Evolutionary conservation across 2,888 invertebrate genomes (phyloP).

Genomic region (Zele albiditarsus): DNA sequence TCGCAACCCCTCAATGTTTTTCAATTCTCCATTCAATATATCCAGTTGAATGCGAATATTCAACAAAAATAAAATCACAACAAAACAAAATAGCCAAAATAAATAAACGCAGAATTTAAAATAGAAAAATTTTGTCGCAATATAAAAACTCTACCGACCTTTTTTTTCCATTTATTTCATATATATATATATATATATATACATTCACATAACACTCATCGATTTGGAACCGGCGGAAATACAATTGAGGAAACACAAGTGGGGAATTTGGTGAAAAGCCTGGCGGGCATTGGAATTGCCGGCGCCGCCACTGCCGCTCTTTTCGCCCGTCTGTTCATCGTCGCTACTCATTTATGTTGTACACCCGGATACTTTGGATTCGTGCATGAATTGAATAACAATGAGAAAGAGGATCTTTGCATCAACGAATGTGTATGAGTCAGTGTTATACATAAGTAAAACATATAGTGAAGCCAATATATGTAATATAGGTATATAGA

Average conservation of each 20-base stretch:
- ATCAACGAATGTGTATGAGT: slow-evolving; percentile 29
- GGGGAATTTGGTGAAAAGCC: slow-evolving; percentile 38
- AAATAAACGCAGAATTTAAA: too few relatives aligned
- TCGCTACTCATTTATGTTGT: slow-evolving; percentile 24
- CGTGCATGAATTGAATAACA: slow-evolving; percentile 37
- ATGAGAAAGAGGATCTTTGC: slow-evolving; percentile 42
- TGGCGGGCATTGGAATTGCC: too few relatives aligned
- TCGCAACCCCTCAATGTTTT: too few relatives aligned
- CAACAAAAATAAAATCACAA: too few relatives aligned
- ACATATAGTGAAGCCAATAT: not conserved
- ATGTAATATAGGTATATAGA: not conserved
- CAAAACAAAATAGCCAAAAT: too few relatives aligned
- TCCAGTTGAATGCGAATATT: too few relatives aligned
- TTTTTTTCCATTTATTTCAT: too few relatives aligned
- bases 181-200: too few relatives aligned
- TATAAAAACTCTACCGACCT: too few relatives aligned
- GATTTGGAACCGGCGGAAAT: slow-evolving; percentile 33
- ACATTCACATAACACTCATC: not conserved
- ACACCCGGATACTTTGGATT: not conserved
- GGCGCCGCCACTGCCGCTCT: not conserved
- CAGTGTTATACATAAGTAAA: not conserved
- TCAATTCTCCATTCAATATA: too few relatives aligned
- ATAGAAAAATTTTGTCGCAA: too few relatives aligned
- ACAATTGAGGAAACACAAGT: too few relatives aligned
- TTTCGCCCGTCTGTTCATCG: slow-evolving; percentile 19